These are phyloP conservation scores for Porites australiensis DNA, from an alignment of 64 coral and sea anemone species.

Conservation along the genomic window DNA sequence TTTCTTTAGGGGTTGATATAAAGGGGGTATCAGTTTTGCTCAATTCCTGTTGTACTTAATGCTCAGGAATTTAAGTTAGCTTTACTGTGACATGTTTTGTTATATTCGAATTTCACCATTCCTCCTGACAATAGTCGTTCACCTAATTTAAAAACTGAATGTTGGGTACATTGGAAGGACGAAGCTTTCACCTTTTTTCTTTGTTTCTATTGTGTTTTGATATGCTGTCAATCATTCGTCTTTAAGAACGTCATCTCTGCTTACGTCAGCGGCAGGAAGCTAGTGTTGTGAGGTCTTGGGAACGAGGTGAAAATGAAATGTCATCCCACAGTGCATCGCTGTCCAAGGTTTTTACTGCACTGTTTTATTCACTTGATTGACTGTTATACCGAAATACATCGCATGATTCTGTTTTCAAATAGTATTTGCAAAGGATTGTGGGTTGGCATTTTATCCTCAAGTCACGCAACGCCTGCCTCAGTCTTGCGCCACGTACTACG, in stretches of 20 bases:
- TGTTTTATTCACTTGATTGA: not conserved
- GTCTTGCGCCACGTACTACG: not conserved
- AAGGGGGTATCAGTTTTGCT: not conserved
- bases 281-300: not conserved
- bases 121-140: no score
- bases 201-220: not conserved
- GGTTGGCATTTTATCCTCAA: not conserved
- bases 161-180: not conserved
- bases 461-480: not conserved
- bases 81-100: no score
- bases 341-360: not conserved
- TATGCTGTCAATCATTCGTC: not conserved
- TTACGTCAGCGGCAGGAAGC: not conserved
- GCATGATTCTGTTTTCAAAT: not conserved
- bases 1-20: no score
- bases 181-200: not conserved
- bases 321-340: not conserved
- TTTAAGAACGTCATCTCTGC: not conserved
- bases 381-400: not conserved
- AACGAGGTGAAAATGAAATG: not conserved
- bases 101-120: no score
- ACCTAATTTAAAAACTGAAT: not conserved
- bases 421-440: not conserved
- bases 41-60: conserved; percentile 20
- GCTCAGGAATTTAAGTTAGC: not conserved